Evolutionary conservation across 2,113 vertebrate species (phyloP).

Genomic region (Heterocephalus glaber): DNA sequence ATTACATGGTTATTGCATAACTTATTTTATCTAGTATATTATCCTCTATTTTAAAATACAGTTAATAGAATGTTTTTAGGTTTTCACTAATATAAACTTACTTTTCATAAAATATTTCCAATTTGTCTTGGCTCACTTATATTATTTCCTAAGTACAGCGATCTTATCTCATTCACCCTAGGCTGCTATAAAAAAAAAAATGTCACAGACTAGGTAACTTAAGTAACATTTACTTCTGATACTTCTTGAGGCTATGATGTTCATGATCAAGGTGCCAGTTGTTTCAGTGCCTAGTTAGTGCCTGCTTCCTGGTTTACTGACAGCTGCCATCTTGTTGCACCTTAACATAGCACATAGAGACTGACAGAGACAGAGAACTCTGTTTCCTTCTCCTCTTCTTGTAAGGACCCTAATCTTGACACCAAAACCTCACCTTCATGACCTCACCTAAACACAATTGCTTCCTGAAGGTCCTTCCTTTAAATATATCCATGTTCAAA

Average conservation of each 20-base stretch:
- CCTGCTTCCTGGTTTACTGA: neutral
- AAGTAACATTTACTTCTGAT: neutral
- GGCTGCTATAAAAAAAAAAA: neutral
- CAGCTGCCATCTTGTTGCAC: neutral
- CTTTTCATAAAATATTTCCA: neutral
- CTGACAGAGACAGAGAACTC: neutral
- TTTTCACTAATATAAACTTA: neutral
- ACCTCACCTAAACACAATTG: neutral
- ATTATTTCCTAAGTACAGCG: neutral
- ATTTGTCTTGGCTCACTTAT: neutral
- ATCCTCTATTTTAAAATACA: neutral
- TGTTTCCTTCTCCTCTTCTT: neutral
- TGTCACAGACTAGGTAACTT: neutral
- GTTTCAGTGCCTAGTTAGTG: too few species aligned
- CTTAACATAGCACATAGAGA: neutral
- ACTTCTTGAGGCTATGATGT: neutral
- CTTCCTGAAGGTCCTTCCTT: neutral
- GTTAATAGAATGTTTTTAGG: neutral
- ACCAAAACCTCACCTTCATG: fast-evolving
- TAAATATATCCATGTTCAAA: neutral
- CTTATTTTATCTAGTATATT: neutral
- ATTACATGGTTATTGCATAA: neutral
- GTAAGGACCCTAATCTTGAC: neutral
- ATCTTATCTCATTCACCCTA: too few species aligned
- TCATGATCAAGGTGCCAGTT: too few species aligned